Evolutionary conservation across 37 sponge, comb jelly and placozoan species (phyloP).

Genomic region (Bolinopsis microptera): DNA sequence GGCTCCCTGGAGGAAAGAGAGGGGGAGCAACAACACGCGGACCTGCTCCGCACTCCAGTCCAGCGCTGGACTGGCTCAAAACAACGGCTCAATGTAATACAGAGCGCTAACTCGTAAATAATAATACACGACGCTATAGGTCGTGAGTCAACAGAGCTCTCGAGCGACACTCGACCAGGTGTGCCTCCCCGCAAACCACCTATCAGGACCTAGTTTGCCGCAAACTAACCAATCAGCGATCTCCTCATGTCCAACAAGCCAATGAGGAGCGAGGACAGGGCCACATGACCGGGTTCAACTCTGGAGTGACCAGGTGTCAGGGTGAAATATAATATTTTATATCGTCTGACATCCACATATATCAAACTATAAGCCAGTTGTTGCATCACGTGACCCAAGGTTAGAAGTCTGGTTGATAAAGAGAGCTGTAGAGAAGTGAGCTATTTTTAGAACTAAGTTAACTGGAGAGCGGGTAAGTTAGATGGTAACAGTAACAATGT

Average conservation of each 20-base stretch:
- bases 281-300: no score
- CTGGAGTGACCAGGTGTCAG: conserved; percentile 17
- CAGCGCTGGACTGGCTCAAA: background rate
- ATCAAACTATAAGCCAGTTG: background rate
- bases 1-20: background rate
- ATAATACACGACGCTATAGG: background rate
- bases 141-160: no score
- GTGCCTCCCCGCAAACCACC: background rate
- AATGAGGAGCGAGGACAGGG: background rate
- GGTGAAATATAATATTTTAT: conserved; percentile 63
- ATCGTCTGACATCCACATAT: background rate
- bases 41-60: background rate
- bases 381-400: background rate
- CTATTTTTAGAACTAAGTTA: background rate
- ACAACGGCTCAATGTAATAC: background rate
- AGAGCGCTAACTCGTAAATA: background rate
- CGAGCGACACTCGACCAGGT: background rate
- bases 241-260: background rate
- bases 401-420: background rate
- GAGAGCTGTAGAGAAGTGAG: background rate
- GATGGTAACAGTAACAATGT: background rate
- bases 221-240: background rate
- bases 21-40: background rate
- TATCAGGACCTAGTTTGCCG: background rate
- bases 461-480: background rate